phyloP scores from a whole-genome alignment of 1,140 invertebrate genomes.

The Drosophila paulistorum region DNA sequence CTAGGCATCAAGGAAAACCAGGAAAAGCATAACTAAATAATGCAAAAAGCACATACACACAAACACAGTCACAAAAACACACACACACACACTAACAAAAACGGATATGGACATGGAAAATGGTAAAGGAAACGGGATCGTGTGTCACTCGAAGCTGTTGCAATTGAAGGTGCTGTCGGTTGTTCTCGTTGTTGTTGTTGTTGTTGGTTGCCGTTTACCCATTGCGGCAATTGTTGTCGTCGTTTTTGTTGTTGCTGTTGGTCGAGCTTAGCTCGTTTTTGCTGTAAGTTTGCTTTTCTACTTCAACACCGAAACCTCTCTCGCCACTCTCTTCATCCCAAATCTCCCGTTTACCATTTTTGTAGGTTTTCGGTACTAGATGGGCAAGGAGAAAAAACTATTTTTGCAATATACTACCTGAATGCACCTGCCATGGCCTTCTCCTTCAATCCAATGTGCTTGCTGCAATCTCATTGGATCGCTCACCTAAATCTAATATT shows the following conservation, averaged over 20 bases:
- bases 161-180: conserved; percentile 15
- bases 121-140: background rate
- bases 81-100: background rate
- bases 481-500: background rate
- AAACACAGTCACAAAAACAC: background rate
- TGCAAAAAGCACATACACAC: conserved; percentile 33
- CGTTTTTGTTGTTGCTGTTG: background rate
- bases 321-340: background rate
- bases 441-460: background rate
- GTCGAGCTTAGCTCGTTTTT: background rate
- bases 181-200: background rate
- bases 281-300: no score
- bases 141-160: conserved; percentile 23
- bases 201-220: background rate
- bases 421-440: no score
- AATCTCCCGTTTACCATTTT: background rate
- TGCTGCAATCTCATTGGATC: background rate
- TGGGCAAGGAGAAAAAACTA: background rate
- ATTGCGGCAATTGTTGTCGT: background rate
- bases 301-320: no score
- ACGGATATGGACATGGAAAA: background rate
- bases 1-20: conserved; percentile 7
- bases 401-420: background rate
- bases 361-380: background rate
- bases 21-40: conserved; percentile 40